Base-by-base conservation (phyloP, 2,888 invertebrate genomes). In the Andricus curvator region DNA sequence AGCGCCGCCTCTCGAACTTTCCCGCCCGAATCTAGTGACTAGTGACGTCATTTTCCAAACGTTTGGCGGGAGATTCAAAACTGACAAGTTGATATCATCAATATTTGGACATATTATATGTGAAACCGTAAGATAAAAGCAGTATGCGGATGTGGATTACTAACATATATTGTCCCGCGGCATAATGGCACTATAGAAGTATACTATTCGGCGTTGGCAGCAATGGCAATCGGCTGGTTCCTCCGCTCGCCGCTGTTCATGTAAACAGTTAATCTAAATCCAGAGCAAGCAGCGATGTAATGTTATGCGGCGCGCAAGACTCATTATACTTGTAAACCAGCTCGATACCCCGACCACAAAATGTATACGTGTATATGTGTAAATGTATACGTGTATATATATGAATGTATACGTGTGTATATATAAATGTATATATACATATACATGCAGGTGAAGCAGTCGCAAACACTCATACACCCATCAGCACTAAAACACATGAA, bases 271-370 rank as follows among this genome's bases (percentile, higher is more conserved):
- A 91, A 92, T 92, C 92, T 92, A 92, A 92, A 92, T 92, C 92
- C 91, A 90, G 92, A 91, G 91, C 91, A 91, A 92, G 92, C 91
- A 91, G 87, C 91, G 87, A 89, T 90, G 90, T 92, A 92, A 92
- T 92, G 91, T 91, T 91, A 92, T 92, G 92, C 92, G 90, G 90
- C 92, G 91, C 91, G 92, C 91, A 92, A 91, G 91, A 91, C 92
- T 92, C 92, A 92, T 92, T 92, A 92, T 92, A 92, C 92, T 92
- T 92, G 92, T 92, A 92, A 92, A 92, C 91, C 91, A 90, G 91
- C 88, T 88, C 88, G 89, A 88, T 90, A 84, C 84, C 85, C 85
- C 89, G 90, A 91, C 91, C 91, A 89, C 91, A 90, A 83, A 80
- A 81, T 44, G 80, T 77, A 60, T 84, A 81, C 78, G 78, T 37